Conservation (phyloP, 2,113 vertebrate genomes). For the Indri indri region DNA sequence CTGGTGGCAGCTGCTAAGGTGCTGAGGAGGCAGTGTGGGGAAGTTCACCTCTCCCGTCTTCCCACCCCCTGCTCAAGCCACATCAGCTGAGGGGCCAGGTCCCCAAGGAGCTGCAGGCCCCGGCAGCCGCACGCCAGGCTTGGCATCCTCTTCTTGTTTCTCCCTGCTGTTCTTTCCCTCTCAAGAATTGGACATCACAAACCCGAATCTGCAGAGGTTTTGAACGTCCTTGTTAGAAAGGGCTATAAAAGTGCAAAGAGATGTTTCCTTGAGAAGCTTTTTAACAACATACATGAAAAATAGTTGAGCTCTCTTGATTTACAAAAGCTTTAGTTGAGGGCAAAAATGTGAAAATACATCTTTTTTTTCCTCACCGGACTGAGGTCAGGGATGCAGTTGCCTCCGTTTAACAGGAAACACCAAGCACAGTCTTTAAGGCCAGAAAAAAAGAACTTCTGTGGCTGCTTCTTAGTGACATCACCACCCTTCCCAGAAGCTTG, state of each 20-base stretch:
- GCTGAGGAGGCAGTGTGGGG: background rate
- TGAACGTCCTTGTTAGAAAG: background rate
- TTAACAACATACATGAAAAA: constrained; percentile 33
- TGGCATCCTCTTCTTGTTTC: fast-evolving
- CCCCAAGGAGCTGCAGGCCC: background rate
- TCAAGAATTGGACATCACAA: background rate
- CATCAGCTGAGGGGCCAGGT: background rate
- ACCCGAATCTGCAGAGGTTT: background rate
- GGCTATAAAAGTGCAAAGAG: background rate
- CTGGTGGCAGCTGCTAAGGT: fast-evolving
- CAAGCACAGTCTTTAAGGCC: background rate
- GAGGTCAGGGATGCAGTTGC: background rate
- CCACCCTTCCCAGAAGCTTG: background rate
- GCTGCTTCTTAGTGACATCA: background rate
- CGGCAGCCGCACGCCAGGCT: background rate
- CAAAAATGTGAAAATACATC: background rate
- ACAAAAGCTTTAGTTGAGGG: background rate
- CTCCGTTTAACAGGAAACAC: background rate
- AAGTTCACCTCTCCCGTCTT: background rate
- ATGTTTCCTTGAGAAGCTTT: constrained; percentile 8
- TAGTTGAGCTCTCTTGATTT: constrained; percentile 19
- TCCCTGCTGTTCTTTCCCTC: background rate
- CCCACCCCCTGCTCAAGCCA: fast-evolving
- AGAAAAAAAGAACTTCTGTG: background rate
- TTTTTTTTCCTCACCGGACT: background rate